phyloP scores from a whole-genome alignment of 2,888 invertebrate genomes.

The Stenichneumon culpator region DNA sequence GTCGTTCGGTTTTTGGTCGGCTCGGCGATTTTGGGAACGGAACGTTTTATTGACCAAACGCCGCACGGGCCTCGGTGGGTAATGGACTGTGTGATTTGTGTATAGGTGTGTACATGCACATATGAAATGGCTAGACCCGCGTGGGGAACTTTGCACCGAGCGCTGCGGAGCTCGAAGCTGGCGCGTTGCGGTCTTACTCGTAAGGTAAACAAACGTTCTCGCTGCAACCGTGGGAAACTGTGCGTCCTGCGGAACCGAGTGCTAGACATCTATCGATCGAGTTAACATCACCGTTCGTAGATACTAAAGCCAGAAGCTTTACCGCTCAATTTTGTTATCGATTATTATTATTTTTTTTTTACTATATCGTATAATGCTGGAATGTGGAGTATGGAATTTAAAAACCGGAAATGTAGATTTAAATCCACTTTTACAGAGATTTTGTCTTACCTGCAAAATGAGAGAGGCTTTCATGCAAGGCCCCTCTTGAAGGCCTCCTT shows the following conservation, averaged over 20 bases:
- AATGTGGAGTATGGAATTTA: too few relatives aligned
- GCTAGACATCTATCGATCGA: neutral
- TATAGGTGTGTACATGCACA: too few relatives aligned
- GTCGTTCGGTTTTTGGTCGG: slow-evolving; percentile 9
- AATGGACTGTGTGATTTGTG: neutral
- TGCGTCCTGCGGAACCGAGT: neutral
- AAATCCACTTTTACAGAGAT: too few relatives aligned
- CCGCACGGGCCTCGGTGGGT: slow-evolving; percentile 58
- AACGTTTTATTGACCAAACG: slow-evolving; percentile 75
- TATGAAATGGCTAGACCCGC: neutral
- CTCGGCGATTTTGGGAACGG: slow-evolving; percentile 3
- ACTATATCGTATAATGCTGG: too few relatives aligned
- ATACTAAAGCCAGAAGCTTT: neutral
- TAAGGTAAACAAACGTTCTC: neutral
- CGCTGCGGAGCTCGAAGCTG: neutral
- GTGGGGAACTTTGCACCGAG: neutral
- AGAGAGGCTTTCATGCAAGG: too few relatives aligned
- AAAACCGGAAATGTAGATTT: too few relatives aligned
- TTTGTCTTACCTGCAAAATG: too few relatives aligned
- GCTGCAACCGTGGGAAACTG: neutral
- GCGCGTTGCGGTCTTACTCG: neutral
- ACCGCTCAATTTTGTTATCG: too few relatives aligned
- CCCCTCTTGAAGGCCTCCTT: too few relatives aligned
- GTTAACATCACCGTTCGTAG: neutral
- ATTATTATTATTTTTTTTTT: neutral